phyloP scores from a whole-genome alignment of 1,140 invertebrate genomes.

The Gyrodactylus salaris region DNA sequence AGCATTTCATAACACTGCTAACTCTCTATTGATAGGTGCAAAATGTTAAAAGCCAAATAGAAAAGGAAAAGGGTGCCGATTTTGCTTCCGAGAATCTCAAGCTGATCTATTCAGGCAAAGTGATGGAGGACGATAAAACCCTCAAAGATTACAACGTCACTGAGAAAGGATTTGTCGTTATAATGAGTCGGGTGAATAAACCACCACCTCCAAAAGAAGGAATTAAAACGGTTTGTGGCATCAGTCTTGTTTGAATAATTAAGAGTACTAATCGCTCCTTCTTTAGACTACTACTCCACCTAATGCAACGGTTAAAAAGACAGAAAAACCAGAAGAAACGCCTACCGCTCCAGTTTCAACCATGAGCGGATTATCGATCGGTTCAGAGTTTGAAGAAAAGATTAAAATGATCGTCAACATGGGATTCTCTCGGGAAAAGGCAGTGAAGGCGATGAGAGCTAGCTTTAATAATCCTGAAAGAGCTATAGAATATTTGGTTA shows the following conservation, averaged over 20 bases:
- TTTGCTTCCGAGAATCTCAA: not conserved
- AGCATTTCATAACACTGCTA: not conserved
- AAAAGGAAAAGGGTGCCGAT: not conserved
- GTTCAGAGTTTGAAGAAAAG: not conserved
- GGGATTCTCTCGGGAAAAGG: not conserved
- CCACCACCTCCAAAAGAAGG: not conserved
- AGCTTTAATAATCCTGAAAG: conserved; percentile 5
- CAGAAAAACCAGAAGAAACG: not conserved
- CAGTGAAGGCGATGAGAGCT: not conserved
- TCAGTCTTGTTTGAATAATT: not conserved
- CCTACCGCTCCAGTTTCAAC: not conserved
- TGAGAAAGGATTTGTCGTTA: conserved; percentile 1
- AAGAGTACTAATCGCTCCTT: not conserved
- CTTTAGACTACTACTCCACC: not conserved
- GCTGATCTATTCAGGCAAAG: conserved; percentile 3
- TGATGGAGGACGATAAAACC: conserved; percentile 2
- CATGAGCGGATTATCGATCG: not conserved
- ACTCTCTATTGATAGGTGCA: not conserved
- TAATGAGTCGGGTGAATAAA: not conserved
- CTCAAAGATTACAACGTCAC: conserved; percentile 4
- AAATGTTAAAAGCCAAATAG: not conserved
- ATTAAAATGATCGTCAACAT: not conserved
- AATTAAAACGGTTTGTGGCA: not conserved
- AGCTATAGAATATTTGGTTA: conserved; percentile 1
- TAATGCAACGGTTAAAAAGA: not conserved